Percentiles rank a stretch among this genome's conserved stretches.
phyloP scores from a whole-genome alignment of 1,140 invertebrate genomes.

The Vanessa tameamea region DNA sequence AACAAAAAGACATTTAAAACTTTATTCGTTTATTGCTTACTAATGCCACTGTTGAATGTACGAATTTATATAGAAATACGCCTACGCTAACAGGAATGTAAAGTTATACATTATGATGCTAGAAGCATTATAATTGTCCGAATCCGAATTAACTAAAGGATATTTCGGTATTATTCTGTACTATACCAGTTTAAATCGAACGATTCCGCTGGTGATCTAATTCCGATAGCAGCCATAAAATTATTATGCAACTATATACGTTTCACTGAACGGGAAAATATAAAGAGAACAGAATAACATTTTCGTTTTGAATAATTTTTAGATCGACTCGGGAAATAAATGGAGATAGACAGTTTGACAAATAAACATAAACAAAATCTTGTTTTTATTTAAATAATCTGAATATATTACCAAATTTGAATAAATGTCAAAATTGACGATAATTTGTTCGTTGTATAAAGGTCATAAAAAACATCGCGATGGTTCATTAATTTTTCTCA shows the following conservation, averaged over 20 bases:
- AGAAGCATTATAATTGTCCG: not conserved
- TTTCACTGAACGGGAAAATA: not conserved
- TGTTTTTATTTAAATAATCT: not conserved
- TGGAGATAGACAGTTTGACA: not conserved
- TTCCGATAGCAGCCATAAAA: not conserved
- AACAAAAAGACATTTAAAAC: too few relatives aligned
- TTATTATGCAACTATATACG: not conserved
- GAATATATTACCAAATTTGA: not conserved
- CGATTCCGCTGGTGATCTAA: not conserved
- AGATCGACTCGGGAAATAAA: not conserved
- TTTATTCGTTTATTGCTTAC: too few relatives aligned
- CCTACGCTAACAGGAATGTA: not conserved
- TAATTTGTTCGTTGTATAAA: too few relatives aligned
- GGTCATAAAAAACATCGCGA: too few relatives aligned
- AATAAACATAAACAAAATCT: not conserved
- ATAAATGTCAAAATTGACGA: too few relatives aligned
- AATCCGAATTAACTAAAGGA: not conserved
- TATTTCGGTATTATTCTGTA: not conserved
- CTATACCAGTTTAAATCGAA: not conserved
- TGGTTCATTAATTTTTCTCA: too few relatives aligned
- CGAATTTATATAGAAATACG: not conserved
- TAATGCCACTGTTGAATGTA: not conserved
- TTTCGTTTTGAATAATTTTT: conserved; percentile 5
- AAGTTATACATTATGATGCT: not conserved
- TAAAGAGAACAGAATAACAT: conserved; percentile 2